Base-by-base conservation (phyloP, 2,888 invertebrate species). In the Chorisops tibialis region DNA sequence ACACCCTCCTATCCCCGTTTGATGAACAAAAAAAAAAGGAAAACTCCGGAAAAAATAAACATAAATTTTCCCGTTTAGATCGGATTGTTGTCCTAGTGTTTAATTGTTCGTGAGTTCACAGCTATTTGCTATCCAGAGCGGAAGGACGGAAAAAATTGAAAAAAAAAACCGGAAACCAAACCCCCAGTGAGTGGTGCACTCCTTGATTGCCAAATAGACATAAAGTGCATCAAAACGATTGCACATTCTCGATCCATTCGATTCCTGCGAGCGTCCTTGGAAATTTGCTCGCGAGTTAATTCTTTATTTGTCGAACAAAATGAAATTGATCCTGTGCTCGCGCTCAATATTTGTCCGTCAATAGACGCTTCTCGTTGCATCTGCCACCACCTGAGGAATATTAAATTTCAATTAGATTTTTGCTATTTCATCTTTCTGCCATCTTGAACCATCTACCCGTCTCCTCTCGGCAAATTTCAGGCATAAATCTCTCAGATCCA, bases 71-170 rank as follows among this genome's bases (percentile, higher is more conserved):
- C 59, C 52, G 50, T 51, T 63, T 60, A 49, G 59, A 54, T 37
- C 51, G 37, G n/a, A 47, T 47, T 38, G 51, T 63, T 49, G 48
- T 51, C 12, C 43, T 37, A 49, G 49, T 21, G 41, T 63, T 63
- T 63, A 63, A 63, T 63, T 63, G 63, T 63, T 59, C 59, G 63
- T 48, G 52, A 60, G 63, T 49, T 61, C 51, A 18, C 35, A 43
- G 43, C 54, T 52, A 43, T 45, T 56, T 56, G 39, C 56, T 18
- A 18, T 48, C 54, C 45, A 43, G 18, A 48, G 52, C 38, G 22
- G 35, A 51, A 59, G 49, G n/a, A n/a, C 48, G 59, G 39, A 39
- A 39, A 18, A 30, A 21, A 37, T 9, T 19, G 37, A 37, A 16
- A 16, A 50, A 35, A 51, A 35, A 39, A 21, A 59, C 39, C 22